Evolutionary conservation across 1,140 invertebrate genomes (phyloP).

Genomic region (Oscheius sp.): DNA sequence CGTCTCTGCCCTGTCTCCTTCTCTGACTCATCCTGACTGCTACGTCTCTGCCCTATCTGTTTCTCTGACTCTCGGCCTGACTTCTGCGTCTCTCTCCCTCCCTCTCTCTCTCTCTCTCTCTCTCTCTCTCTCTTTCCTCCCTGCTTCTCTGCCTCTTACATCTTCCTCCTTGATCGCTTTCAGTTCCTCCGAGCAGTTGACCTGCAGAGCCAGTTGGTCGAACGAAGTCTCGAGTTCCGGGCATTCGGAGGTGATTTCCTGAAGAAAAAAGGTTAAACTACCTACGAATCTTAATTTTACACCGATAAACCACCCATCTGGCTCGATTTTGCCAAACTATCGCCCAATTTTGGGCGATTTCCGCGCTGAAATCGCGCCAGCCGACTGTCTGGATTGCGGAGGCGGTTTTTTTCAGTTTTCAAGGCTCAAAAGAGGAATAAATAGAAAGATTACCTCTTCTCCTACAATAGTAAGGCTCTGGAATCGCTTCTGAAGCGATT

Average conservation of each 20-base stretch:
- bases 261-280: slow-evolving; percentile 59
- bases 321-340: neutral
- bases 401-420: too few species aligned
- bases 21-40: too few species aligned
- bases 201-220: slow-evolving; percentile 68
- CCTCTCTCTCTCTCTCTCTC: too few species aligned
- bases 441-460: slow-evolving; percentile 73
- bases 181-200: slow-evolving; percentile 54
- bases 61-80: too few species aligned
- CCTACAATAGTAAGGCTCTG: slow-evolving; percentile 74
- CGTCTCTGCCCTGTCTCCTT: too few species aligned
- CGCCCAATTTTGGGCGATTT: too few species aligned
- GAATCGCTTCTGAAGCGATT: slow-evolving; percentile 78
- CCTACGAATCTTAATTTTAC: neutral
- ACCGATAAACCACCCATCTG: neutral
- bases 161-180: slow-evolving; percentile 31
- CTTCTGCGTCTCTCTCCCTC: too few species aligned
- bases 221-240: slow-evolving; percentile 71
- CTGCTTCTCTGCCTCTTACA: neutral
- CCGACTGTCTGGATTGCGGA: too few species aligned
- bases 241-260: slow-evolving; percentile 58
- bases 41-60: too few species aligned
- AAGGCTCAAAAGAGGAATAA: too few species aligned
- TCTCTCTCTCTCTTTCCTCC: too few species aligned
- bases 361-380: too few species aligned